phyloP scores from a whole-genome alignment of 2,113 vertebrate species.

The Anoplopoma fimbria region DNA sequence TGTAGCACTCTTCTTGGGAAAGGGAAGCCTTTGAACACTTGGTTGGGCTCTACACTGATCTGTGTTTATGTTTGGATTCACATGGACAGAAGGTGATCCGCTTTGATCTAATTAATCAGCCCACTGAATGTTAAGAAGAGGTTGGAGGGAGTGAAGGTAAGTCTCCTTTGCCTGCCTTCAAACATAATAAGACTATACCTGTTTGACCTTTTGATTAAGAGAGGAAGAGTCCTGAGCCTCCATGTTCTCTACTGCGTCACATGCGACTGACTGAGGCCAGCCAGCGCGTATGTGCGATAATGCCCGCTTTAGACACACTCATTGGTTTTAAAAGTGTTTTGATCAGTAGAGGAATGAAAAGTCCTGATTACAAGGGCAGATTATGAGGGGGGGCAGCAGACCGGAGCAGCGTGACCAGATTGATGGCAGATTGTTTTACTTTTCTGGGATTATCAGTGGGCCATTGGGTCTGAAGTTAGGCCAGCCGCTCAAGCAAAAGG shows the following conservation, averaged over 20 bases:
- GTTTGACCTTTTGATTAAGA: constrained; percentile 20
- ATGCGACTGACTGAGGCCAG: constrained; percentile 2
- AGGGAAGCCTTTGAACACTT: constrained; percentile 50
- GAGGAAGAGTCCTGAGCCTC: background rate
- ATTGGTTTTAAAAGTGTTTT: constrained; percentile 46
- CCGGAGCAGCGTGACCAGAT: constrained; percentile 64
- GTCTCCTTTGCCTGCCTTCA: constrained; percentile 36
- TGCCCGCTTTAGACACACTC: constrained; percentile 19
- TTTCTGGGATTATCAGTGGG: constrained; percentile 61
- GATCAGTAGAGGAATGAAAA: constrained; percentile 51
- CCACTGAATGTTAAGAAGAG: constrained; percentile 38
- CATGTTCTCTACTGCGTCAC: constrained; percentile 28
- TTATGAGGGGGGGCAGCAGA: constrained; percentile 55
- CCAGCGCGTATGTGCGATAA: constrained; percentile 6
- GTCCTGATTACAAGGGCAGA: constrained; percentile 49
- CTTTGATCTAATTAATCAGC: constrained; percentile 61
- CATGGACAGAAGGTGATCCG: constrained; percentile 47
- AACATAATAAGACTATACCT: constrained; percentile 31
- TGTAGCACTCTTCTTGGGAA: constrained; percentile 21
- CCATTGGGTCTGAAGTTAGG: constrained; percentile 57
- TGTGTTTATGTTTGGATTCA: constrained; percentile 63
- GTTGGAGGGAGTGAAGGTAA: constrained; percentile 58
- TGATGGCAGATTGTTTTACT: constrained; percentile 70
- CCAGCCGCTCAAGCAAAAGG: constrained; percentile 37
- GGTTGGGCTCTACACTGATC: constrained; percentile 18